A percentile compares a stretch with the other conserved stretches of the same genome.
Conservation (phyloP, 2,113 vertebrate genomes). For the Phaethornis superciliosus region DNA sequence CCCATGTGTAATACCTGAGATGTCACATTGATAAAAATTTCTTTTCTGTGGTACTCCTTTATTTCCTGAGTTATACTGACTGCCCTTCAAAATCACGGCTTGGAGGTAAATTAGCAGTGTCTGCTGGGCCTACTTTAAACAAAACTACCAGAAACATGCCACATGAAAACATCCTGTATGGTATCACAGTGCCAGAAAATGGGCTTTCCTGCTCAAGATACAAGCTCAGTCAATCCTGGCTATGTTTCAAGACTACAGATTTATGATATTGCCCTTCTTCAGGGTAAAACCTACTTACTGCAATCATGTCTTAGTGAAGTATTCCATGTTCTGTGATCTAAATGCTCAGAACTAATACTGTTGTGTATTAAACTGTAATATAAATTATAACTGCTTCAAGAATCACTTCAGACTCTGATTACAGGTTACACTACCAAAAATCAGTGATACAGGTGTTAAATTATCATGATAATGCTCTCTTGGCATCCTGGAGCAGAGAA, state of each 20-base stretch:
- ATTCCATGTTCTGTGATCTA: slow-evolving; percentile 54
- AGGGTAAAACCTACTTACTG: neutral
- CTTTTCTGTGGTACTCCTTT: neutral
- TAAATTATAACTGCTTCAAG: slow-evolving; percentile 71
- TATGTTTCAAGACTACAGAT: neutral
- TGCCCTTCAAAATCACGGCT: slow-evolving; percentile 24
- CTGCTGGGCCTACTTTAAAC: neutral
- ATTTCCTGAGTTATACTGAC: slow-evolving; percentile 49
- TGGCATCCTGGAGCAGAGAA: neutral
- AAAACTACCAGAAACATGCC: neutral
- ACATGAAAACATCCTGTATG: neutral
- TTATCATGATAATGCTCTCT: slow-evolving; percentile 66
- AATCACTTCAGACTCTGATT: slow-evolving; percentile 72
- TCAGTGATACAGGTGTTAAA: slow-evolving; percentile 72
- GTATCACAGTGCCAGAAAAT: neutral
- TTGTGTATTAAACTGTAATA: slow-evolving; percentile 66
- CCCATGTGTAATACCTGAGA: slow-evolving; percentile 26
- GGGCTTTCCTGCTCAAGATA: neutral
- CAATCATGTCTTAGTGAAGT: slow-evolving; percentile 18
- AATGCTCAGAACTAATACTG: slow-evolving; percentile 33
- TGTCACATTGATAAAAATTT: slow-evolving; percentile 61
- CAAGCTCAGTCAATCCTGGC: neutral
- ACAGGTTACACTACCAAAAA: slow-evolving; percentile 62
- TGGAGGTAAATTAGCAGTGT: neutral
- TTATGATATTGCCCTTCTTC: neutral